phyloP scores from a whole-genome alignment of 2,797 vertebrate genomes.

The Rhinogobio ventralis region DNA sequence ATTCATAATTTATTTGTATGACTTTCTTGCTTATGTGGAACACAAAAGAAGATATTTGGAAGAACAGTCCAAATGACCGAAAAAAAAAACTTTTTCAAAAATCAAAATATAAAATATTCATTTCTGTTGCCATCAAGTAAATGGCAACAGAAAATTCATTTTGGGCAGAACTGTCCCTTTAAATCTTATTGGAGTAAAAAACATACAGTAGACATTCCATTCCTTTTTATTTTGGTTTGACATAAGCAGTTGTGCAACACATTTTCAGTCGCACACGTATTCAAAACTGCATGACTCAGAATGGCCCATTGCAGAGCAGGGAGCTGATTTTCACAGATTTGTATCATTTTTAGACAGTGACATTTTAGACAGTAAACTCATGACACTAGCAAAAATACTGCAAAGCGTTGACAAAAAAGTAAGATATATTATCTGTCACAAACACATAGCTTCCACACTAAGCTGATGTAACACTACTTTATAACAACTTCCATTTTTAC shows the following conservation, averaged over 20 bases:
- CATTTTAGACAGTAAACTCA: slow-evolving; percentile 13
- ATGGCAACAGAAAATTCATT: background rate
- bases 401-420: background rate
- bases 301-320: background rate
- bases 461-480: background rate
- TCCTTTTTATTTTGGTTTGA: background rate
- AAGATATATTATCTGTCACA: background rate
- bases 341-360: slow-evolving; percentile 3
- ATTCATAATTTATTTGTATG: background rate
- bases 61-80: background rate
- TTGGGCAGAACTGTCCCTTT: background rate
- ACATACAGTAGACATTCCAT: background rate
- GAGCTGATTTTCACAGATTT: slow-evolving; percentile 20
- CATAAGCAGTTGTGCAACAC: slow-evolving; percentile 22
- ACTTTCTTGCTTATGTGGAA: background rate
- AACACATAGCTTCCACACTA: background rate
- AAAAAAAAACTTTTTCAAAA: no score
- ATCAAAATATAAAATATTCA: no score
- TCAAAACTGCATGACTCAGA: slow-evolving; percentile 12
- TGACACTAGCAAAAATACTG: slow-evolving; percentile 15
- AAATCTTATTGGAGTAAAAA: background rate
- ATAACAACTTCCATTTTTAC: background rate
- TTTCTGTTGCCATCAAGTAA: no score
- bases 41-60: background rate
- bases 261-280: slow-evolving; percentile 5